phyloP scores from a whole-genome alignment of 2,797 vertebrate genomes.

The Coregonus suidteri region DNA sequence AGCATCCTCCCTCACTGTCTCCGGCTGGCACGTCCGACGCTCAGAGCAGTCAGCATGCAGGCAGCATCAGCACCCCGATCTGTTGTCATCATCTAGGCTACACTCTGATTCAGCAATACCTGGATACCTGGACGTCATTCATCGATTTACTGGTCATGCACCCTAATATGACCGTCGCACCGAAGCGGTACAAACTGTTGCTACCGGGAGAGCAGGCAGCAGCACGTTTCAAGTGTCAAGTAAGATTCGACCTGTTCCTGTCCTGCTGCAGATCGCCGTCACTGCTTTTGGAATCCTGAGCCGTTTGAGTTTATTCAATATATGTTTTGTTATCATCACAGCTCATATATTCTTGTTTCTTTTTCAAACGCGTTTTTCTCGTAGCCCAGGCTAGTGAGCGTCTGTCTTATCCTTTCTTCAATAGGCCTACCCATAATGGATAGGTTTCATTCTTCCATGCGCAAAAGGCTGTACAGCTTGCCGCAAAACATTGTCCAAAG shows the following conservation, averaged over 20 bases:
- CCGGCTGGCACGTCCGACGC: conserved; percentile 69
- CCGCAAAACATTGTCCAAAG: conserved; percentile 93
- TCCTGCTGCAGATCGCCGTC: conserved; percentile 63
- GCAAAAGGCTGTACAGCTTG: conserved; percentile 96
- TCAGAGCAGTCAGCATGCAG: conserved; percentile 56
- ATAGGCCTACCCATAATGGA: conserved; percentile 79
- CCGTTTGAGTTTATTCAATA: conserved; percentile 44
- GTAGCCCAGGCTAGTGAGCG: conserved; percentile 41
- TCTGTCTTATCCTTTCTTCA: conserved; percentile 22
- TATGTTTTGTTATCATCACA: conserved; percentile 40
- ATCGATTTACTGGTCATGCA: conserved; percentile 23
- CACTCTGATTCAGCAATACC: conserved; percentile 50
- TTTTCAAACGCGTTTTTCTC: conserved; percentile 42
- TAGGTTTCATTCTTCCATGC: conserved; percentile 93
- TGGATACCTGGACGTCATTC: conserved; percentile 57
- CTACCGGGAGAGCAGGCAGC: conserved; percentile 35
- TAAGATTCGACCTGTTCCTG: conserved; percentile 64
- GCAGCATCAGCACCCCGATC: conserved; percentile 68
- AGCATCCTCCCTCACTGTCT: conserved; percentile 59
- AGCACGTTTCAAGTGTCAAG: conserved; percentile 65
- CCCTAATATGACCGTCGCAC: conserved; percentile 40
- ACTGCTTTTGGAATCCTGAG: conserved; percentile 55
- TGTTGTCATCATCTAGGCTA: conserved; percentile 54
- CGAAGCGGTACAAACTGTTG: conserved; percentile 56
- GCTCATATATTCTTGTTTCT: conserved; percentile 52